Conservation (phyloP, 2,113 vertebrate species). For the Isichthys henryi region DNA sequence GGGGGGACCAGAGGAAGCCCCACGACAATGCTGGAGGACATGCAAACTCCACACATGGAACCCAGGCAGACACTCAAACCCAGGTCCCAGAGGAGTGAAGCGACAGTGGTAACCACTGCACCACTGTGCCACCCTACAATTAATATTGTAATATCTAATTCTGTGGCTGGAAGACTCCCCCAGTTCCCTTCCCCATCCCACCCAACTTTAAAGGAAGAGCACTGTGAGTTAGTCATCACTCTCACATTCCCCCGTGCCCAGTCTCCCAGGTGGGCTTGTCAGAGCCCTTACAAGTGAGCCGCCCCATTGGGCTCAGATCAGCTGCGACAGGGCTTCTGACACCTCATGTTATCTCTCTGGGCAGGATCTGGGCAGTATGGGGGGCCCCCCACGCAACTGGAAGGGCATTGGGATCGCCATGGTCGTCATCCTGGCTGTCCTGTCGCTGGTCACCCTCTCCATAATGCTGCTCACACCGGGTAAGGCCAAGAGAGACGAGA, state of each 20-base stretch:
- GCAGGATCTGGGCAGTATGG: slow-evolving; percentile 60
- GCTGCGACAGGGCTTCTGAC: neutral
- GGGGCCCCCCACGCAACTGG: slow-evolving; percentile 68
- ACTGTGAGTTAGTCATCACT: slow-evolving; percentile 34
- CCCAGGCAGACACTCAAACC: neutral
- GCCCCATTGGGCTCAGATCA: slow-evolving; percentile 37
- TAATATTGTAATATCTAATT: slow-evolving; percentile 29
- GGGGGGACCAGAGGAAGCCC: neutral
- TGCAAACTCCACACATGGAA: neutral
- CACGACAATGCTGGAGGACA: neutral
- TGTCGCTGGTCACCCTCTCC: slow-evolving; percentile 66
- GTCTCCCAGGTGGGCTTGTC: slow-evolving; percentile 14
- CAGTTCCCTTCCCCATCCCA: neutral
- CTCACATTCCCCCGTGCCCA: slow-evolving; percentile 14
- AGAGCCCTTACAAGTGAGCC: slow-evolving; percentile 21
- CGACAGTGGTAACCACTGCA: neutral
- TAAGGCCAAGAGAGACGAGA: slow-evolving; percentile 34
- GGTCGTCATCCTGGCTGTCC: slow-evolving; percentile 65
- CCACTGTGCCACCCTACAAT: neutral
- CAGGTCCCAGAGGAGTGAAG: neutral
- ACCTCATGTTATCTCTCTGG: slow-evolving; percentile 15
- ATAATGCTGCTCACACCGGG: slow-evolving; percentile 66
- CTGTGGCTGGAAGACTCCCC: slow-evolving; percentile 21
- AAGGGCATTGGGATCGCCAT: slow-evolving; percentile 71
- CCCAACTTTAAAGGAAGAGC: slow-evolving; percentile 24